Evolutionary conservation across 2,888 invertebrate species (phyloP).

Genomic region (Sipha maydis): DNA sequence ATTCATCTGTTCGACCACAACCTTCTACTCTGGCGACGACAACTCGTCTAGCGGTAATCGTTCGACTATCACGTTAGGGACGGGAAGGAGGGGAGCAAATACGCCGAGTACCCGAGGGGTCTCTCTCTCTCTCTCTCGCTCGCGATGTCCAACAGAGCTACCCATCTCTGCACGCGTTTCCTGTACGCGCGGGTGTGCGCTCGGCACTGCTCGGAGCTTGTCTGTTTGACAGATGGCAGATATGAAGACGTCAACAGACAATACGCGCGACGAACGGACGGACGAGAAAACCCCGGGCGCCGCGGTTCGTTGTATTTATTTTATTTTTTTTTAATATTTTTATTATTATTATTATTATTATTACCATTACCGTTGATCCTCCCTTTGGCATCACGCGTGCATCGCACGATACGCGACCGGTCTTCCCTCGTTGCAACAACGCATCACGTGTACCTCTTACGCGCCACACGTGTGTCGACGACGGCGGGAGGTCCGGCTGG

Average conservation of each 20-base stretch:
- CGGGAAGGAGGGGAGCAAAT: too few species aligned
- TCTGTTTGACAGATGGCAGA: slow-evolving; percentile 48
- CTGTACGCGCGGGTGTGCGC: background rate
- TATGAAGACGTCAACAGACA: slow-evolving; percentile 53
- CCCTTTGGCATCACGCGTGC: background rate
- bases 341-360: background rate
- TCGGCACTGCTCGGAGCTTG: background rate
- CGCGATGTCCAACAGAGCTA: background rate
- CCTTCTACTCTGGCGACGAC: too few species aligned
- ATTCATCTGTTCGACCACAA: too few species aligned
- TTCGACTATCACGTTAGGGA: too few species aligned
- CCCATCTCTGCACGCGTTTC: too few species aligned
- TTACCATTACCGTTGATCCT: background rate
- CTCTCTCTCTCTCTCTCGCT: background rate
- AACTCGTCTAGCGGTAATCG: too few species aligned
- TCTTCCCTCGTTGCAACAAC: background rate
- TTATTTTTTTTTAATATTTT: background rate
- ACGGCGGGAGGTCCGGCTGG: slow-evolving; percentile 51
- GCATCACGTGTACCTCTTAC: background rate
- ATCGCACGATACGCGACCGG: background rate
- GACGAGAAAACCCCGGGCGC: slow-evolving; percentile 11
- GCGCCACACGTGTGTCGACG: background rate
- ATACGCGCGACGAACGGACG: background rate
- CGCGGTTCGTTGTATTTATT: background rate
- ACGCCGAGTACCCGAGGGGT: background rate